These are phyloP conservation scores for Pachydiplax longipennis DNA, from an alignment of 2,888 invertebrate species.

Conservation along the genomic window DNA sequence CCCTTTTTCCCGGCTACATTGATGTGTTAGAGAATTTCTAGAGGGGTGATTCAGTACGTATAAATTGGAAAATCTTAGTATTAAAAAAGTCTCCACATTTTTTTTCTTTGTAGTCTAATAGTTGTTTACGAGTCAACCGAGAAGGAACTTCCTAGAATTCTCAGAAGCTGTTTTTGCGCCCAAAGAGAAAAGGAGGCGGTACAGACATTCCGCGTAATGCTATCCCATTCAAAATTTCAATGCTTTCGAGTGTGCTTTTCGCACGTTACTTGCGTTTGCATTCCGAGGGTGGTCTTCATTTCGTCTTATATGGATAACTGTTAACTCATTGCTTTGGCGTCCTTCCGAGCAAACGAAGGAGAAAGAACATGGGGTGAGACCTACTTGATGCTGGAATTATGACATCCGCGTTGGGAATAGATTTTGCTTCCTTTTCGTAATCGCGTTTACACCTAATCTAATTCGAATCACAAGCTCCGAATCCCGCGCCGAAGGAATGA, in stretches of 20 bases:
- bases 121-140: no score
- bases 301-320: neutral
- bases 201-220: no score
- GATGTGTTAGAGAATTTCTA: no score
- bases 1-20: no score
- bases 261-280: neutral
- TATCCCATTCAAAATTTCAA: no score
- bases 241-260: neutral
- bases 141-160: no score
- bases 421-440: neutral
- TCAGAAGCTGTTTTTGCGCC: no score
- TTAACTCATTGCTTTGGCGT: neutral
- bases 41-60: no score
- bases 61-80: no score
- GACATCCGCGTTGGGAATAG: neutral
- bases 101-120: no score
- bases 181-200: no score
- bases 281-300: neutral
- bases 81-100: no score
- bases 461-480: neutral
- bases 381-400: neutral
- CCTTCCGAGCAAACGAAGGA: neutral
- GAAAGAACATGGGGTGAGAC: neutral
- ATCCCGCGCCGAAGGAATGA: neutral
- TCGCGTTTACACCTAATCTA: neutral